These are phyloP conservation scores for Syngnathus rostellatus DNA, from an alignment of 2,797 vertebrate species.

Conservation along the genomic window DNA sequence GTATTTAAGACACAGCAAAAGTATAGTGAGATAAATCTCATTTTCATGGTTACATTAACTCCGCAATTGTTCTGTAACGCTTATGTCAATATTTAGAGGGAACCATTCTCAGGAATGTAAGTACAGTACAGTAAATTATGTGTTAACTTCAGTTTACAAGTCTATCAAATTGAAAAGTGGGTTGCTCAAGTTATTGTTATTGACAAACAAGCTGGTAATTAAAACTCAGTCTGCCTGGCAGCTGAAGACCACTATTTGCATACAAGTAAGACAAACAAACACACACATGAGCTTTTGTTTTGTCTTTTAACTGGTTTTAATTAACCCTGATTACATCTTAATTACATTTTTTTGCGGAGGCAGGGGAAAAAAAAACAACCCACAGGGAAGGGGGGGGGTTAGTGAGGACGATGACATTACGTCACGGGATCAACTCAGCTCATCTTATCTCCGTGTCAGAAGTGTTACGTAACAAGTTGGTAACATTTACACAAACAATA, in stretches of 20 bases:
- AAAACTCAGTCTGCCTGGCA: constrained; percentile 18
- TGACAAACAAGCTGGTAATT: constrained; percentile 36
- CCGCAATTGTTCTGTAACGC: no score
- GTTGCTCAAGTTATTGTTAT: constrained; percentile 28
- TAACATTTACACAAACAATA: constrained; percentile 61
- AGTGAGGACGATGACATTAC: constrained; percentile 68
- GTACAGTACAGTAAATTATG: no score
- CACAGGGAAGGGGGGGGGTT: constrained; percentile 55
- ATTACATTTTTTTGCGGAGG: constrained; percentile 68
- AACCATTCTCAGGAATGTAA: no score
- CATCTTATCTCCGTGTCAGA: constrained; percentile 51
- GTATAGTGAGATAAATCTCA: no score
- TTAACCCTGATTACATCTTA: constrained; percentile 79
- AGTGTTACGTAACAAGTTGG: constrained; percentile 65
- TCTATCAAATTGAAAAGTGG: constrained; percentile 2
- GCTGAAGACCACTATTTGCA: constrained; percentile 7
- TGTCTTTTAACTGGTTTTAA: constrained; percentile 77
- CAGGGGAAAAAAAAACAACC: constrained; percentile 51
- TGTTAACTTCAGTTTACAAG: not conserved
- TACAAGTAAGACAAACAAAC: constrained; percentile 23
- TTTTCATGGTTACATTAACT: no score
- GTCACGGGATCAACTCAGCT: constrained; percentile 68
- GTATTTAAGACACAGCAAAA: no score
- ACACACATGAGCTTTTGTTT: constrained; percentile 22
- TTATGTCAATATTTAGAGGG: no score